phyloP scores from a whole-genome alignment of 2,888 invertebrate species.

The Lycaena phlaeas region DNA sequence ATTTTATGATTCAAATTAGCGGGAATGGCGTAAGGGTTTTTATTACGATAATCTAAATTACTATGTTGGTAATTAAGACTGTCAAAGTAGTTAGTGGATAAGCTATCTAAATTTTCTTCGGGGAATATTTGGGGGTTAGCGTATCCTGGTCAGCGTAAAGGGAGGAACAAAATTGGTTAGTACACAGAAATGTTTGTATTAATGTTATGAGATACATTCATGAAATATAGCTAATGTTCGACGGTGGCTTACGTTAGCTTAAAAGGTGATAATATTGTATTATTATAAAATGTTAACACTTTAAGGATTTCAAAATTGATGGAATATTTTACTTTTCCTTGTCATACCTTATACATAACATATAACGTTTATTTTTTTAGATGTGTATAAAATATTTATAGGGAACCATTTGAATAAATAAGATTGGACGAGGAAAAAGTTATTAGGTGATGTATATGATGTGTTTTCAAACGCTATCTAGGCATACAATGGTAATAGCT shows the following conservation, averaged over 20 bases:
- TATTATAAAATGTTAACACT: too few relatives aligned
- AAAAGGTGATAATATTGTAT: too few relatives aligned
- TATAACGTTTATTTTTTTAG: too few relatives aligned
- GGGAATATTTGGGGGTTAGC: constrained; percentile 32
- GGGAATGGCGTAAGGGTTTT: constrained; percentile 68
- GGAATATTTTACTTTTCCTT: constrained; percentile 7
- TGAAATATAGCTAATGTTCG: too few relatives aligned
- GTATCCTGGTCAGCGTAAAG: constrained; percentile 55
- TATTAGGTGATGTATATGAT: too few relatives aligned
- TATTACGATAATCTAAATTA: constrained; percentile 48
- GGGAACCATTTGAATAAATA: too few relatives aligned
- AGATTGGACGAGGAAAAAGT: too few relatives aligned
- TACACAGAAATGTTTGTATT: constrained; percentile 14
- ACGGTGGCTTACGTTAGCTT: too few relatives aligned
- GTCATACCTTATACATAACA: neutral
- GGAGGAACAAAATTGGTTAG: constrained; percentile 18
- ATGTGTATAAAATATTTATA: too few relatives aligned
- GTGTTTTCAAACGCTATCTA: constrained; percentile 3
- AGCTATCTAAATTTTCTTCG: constrained; percentile 56
- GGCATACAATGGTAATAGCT: constrained; percentile 3
- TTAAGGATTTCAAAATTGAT: too few relatives aligned
- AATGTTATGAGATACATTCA: constrained; percentile 11
- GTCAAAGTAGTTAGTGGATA: constrained; percentile 58
- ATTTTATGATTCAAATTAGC: constrained; percentile 58
- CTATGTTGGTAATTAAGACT: constrained; percentile 51